A percentile compares a stretch with the other conserved stretches of the same genome.
phyloP scores from a whole-genome alignment of 2,888 invertebrate genomes.

The Trachelus stipa region DNA sequence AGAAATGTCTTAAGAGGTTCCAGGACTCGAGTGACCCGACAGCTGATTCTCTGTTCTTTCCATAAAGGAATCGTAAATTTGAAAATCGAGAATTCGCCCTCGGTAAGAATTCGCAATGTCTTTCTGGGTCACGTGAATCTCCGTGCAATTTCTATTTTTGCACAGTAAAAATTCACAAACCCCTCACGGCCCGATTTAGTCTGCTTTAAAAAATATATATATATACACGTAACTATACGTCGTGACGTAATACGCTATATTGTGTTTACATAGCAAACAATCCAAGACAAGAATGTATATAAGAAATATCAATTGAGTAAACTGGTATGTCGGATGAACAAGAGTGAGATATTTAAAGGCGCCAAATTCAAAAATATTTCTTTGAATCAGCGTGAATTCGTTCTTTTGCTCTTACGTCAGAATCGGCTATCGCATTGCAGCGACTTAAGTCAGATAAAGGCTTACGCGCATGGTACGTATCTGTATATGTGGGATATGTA shows the following conservation, averaged over 20 bases:
- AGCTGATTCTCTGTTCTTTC: not conserved
- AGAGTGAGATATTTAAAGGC: not conserved
- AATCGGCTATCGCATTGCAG: not conserved
- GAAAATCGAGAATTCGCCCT: not conserved
- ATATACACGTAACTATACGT: not conserved
- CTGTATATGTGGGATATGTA: not conserved
- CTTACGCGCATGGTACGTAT: not conserved
- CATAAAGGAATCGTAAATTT: not conserved
- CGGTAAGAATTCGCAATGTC: not conserved
- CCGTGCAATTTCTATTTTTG: not conserved
- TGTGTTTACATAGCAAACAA: not conserved
- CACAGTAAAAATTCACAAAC: not conserved
- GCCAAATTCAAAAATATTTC: not conserved
- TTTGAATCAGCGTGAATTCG: not conserved
- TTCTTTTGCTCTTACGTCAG: not conserved
- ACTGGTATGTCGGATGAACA: not conserved
- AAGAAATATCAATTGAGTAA: not conserved
- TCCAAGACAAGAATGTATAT: not conserved
- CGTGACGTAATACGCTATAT: not conserved
- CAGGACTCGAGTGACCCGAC: not conserved
- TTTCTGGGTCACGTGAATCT: not conserved
- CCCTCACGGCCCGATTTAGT: not conserved
- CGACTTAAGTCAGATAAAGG: not conserved
- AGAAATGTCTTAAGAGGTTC: not conserved
- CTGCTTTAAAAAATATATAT: not conserved